Base-by-base conservation (phyloP, 2,113 vertebrate genomes). In the Lethenteron reissneri region DNA sequence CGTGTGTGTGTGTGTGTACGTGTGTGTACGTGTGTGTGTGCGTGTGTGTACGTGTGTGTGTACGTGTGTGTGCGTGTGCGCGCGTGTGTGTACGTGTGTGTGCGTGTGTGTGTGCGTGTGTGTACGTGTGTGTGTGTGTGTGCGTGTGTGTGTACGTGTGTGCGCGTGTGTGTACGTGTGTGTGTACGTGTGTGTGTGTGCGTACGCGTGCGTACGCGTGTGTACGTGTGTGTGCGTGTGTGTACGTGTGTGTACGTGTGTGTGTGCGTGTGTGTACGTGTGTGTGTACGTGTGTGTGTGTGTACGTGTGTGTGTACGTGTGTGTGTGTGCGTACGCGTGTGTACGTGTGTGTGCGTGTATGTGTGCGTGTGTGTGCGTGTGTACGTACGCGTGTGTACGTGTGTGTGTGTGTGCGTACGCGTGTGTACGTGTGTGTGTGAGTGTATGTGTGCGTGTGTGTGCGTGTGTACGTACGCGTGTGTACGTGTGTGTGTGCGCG, bases 1-100 rank as follows among this genome's bases (percentile, higher is more conserved):
- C 17, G 60, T 64, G 60, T 64, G 60, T 64, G 60, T 62, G 60
- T 64, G 60, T 64, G 60, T 64, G 60, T 64, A 17, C 17, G 60
- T 64, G 60, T 64, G 60, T 64, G 60, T 64, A 7, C 6, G 60
- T 7, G 60, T 64, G 5, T 7, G 60, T 64, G 4, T 5, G 60
- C 4, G 60, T 64, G 60, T 64, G 60, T 64, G 5, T 7, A 3
- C 6, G 60, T 7, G 60, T 64, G 60, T 64, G 60, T 64, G 60
- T 64, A 7, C 6, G 2, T 64, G 1, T 7, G 3, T 64, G 17
- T 64, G 17, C 4, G 17, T 7, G 3, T 64, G 2, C 6, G 17
- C 4, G 17, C 4, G 5, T 6, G 17, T 4, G 3, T 64, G 3
- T 7, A 3, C 4, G 60, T 64, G 5, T 7, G 60, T 64, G 6